Percentiles rank a stretch among this genome's conserved stretches.
Evolutionary conservation across 2,888 invertebrate species (phyloP).

Genomic region (Aromia moschata): DNA sequence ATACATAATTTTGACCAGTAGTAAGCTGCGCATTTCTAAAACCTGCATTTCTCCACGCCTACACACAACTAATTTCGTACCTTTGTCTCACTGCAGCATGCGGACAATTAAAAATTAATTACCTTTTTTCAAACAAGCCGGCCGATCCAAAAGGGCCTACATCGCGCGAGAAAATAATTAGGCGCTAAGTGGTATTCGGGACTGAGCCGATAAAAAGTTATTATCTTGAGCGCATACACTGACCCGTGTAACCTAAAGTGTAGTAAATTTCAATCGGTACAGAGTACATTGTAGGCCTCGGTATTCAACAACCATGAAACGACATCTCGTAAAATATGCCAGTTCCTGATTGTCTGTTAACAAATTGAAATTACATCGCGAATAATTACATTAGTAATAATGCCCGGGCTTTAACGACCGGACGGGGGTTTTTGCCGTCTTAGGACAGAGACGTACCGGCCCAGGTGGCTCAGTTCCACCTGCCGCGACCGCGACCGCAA

Average conservation of each 20-base stretch:
- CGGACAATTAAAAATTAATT: conserved; percentile 13
- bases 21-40: no score
- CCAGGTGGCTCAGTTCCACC: background rate
- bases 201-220: conserved; percentile 19
- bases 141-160: background rate
- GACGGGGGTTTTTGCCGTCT: conserved; percentile 4
- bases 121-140: conserved; percentile 3
- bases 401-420: conserved; percentile 3
- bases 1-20: no score
- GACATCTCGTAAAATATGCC: conserved; percentile 16
- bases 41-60: no score
- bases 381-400: conserved; percentile 21
- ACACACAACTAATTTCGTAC: background rate
- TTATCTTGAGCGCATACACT: conserved; percentile 2
- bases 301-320: conserved; percentile 19
- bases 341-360: conserved; percentile 24
- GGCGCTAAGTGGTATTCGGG: conserved; percentile 13
- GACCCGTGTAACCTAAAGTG: conserved; percentile 19
- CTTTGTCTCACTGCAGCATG: background rate
- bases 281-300: conserved; percentile 18
- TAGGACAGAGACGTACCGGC: background rate
- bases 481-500: background rate
- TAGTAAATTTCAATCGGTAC: conserved; percentile 16
- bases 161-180: conserved; percentile 13
- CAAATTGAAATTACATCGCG: conserved; percentile 13